Percentiles rank a stretch among this genome's conserved stretches.
Evolutionary conservation across 2,888 invertebrate genomes (phyloP).

Genomic region (Ypsolopha sequella): DNA sequence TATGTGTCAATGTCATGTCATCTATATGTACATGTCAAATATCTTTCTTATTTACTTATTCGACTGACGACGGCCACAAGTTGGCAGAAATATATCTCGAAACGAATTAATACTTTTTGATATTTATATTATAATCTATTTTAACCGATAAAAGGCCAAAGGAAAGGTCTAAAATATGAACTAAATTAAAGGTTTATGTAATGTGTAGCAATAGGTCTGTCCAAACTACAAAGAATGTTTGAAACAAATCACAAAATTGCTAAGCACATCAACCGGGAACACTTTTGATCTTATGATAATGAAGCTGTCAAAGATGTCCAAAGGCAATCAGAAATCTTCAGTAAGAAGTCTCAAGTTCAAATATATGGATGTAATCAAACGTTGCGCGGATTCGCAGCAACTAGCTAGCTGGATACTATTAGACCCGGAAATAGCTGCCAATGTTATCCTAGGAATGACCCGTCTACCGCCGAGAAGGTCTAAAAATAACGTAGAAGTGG

Average conservation of each 20-base stretch:
- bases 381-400: constrained; percentile 46
- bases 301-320: constrained; percentile 42
- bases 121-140: no score
- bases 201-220: no score
- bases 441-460: constrained; percentile 47
- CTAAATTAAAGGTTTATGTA: no score
- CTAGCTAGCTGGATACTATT: constrained; percentile 39
- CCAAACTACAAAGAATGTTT: constrained; percentile 35
- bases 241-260: constrained; percentile 37
- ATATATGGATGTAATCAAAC: constrained; percentile 43
- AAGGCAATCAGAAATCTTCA: constrained; percentile 37
- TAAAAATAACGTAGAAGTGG: constrained; percentile 21
- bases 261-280: constrained; percentile 39
- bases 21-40: no score
- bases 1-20: no score
- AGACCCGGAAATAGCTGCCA: constrained; percentile 43
- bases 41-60: no score
- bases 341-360: constrained; percentile 48
- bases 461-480: constrained; percentile 32
- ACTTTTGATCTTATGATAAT: constrained; percentile 50
- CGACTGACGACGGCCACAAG: no score
- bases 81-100: no score
- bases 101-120: no score
- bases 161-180: no score
- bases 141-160: no score